Base-by-base conservation (phyloP, 2,888 invertebrate genomes). In the Isoperla grammatica region DNA sequence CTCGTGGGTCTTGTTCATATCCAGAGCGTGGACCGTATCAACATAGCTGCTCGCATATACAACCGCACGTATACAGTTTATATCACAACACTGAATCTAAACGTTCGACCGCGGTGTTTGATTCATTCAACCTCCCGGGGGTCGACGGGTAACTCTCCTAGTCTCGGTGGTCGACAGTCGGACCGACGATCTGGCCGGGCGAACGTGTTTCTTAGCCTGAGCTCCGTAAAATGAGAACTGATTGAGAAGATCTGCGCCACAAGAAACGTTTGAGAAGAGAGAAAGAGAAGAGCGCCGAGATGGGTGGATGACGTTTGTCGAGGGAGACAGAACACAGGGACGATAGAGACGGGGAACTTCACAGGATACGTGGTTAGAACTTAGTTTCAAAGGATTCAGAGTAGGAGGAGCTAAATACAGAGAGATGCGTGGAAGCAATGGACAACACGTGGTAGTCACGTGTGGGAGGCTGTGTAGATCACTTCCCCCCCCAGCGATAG, bases 181-280 rank as follows among this genome's bases (percentile, higher is more conserved):
- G n/a, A 19, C 19, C 17, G 17, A 17, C 2, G 43, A 43, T 17
- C 43, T 19, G 29, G 13, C 23, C 48, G 15, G 43, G 20, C 23
- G 9, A 23, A 23, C 22, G 45, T 49, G 17, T 50, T 13, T 17
- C 45, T 37, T 39, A 23, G 37, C 57, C 57, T 23, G 40, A 53
- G 45, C 53, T 20, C 49, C 42, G 59, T 42, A 53, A 59, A 54
- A 45, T 45, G 45, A 53, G 54, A 54, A 59, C 59, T 59, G 59
- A 59, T 46, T 17, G 46, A 46, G 22, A 22, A 20, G 22, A 46
- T n/a, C 46, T 5, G 46, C 46, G 46, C 46, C 45, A 20, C 46
- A 46, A 20, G 46, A 46, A 46, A 22, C 20, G 46, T 46, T 46
- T 15, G 42, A 46, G 46, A 46, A 22, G 46, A 46, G 46, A 3